A percentile compares a stretch with the other conserved stretches of the same genome.
Evolutionary conservation across 2,113 vertebrate genomes (phyloP).

Genomic region (Gasterosteus aculeatus): DNA sequence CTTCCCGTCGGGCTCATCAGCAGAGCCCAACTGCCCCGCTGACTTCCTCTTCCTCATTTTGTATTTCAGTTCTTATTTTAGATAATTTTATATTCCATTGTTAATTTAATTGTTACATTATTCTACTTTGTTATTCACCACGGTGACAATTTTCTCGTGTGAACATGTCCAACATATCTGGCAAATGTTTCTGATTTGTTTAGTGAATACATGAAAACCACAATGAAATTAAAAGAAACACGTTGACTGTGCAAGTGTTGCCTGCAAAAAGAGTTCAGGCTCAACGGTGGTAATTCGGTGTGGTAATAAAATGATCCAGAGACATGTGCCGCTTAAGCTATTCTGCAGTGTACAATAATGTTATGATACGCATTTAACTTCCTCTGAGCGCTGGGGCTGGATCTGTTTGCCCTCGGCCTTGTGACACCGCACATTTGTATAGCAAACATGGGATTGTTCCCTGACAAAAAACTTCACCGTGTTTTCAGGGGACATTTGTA

Average conservation of each 20-base stretch:
- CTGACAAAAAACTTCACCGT: neutral
- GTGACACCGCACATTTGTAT: neutral
- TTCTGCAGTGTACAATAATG: neutral
- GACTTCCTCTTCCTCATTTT: too few species aligned
- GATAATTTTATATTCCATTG: too few species aligned
- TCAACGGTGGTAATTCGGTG: constrained; percentile 6
- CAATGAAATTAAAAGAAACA: neutral
- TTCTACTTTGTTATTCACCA: too few species aligned
- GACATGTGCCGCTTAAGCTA: constrained; percentile 10
- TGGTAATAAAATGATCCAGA: constrained; percentile 9
- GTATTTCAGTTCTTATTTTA: too few species aligned
- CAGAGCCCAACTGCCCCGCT: too few species aligned
- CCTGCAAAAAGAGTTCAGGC: neutral
- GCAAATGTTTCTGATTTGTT: neutral
- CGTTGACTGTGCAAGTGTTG: neutral
- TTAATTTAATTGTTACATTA: too few species aligned
- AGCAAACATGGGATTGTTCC: constrained; percentile 1
- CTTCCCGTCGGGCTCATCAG: too few species aligned
- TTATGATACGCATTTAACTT: constrained; percentile 11
- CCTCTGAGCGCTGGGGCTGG: neutral
- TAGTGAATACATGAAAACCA: neutral
- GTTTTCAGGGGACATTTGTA: constrained; percentile 1
- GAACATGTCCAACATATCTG: too few species aligned
- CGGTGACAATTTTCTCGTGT: too few species aligned
- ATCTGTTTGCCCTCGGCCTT: constrained; percentile 15